Percentiles rank a stretch among this genome's conserved stretches.
phyloP scores from a whole-genome alignment of 2,113 vertebrate genomes.

The Hoplias malabaricus region DNA sequence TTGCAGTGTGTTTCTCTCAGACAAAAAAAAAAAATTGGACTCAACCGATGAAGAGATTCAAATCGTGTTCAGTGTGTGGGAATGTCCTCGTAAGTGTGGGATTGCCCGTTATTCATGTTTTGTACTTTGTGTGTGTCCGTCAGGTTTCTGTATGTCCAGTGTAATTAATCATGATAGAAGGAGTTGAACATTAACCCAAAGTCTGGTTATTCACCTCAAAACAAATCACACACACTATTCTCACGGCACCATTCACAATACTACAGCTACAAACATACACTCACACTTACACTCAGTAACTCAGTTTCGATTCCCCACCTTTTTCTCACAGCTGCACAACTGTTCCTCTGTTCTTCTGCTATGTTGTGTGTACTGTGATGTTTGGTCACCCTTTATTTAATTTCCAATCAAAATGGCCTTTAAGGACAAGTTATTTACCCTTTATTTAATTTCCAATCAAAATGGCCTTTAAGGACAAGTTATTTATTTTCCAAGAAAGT shows the following conservation, averaged over 20 bases:
- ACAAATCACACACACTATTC: slow-evolving; percentile 16
- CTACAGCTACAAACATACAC: neutral
- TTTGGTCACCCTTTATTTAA: neutral
- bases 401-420: neutral
- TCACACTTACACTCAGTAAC: slow-evolving; percentile 13
- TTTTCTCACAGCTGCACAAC: neutral
- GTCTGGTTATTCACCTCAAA: slow-evolving; percentile 34
- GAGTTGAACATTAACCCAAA: slow-evolving; percentile 45
- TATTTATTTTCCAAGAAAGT: no score
- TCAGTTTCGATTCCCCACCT: neutral
- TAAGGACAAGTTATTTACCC: no score
- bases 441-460: neutral
- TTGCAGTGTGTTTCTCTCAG: no score
- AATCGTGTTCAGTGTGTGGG: slow-evolving; percentile 8
- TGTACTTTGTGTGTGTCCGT: neutral
- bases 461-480: no score
- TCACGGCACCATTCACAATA: no score
- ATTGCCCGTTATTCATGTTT: neutral
- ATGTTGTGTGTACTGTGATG: neutral
- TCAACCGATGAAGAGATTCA: no score
- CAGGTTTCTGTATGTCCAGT: neutral
- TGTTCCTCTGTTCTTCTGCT: slow-evolving; percentile 8
- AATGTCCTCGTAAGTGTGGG: slow-evolving; percentile 32
- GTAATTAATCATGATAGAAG: neutral
- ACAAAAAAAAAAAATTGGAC: no score